These are phyloP conservation scores for Drosophila saltans DNA, from an alignment of 1,140 invertebrate genomes.

Conservation along the genomic window DNA sequence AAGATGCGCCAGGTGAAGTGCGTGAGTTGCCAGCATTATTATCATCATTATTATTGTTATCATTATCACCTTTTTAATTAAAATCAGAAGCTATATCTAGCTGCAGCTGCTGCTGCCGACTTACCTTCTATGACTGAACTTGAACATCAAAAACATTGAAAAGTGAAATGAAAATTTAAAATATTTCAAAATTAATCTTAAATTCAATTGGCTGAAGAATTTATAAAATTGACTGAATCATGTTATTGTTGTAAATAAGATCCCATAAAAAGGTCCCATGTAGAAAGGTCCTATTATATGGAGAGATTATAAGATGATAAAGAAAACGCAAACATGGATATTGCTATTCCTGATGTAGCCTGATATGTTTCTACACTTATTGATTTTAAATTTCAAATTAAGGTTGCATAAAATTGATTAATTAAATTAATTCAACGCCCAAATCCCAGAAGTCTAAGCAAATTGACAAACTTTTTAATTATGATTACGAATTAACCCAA, in stretches of 20 bases:
- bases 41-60: slow-evolving; percentile 18
- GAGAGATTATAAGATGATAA: too few species aligned
- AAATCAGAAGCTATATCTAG: slow-evolving; percentile 7
- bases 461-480: slow-evolving; percentile 6
- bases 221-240: too few species aligned
- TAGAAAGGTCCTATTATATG: too few species aligned
- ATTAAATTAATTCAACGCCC: background rate
- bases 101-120: slow-evolving; percentile 40
- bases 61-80: slow-evolving; percentile 20
- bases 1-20: slow-evolving; percentile 50
- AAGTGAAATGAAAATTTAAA: slow-evolving; percentile 1
- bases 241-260: too few species aligned
- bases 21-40: slow-evolving; percentile 47
- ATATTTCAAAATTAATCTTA: too few species aligned
- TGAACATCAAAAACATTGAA: slow-evolving; percentile 45
- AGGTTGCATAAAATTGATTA: background rate
- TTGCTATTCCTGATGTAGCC: too few species aligned
- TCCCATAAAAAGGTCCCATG: too few species aligned
- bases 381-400: too few species aligned
- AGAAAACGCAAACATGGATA: too few species aligned
- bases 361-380: too few species aligned
- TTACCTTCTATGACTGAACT: slow-evolving; percentile 54
- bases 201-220: too few species aligned
- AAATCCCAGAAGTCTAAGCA: background rate
- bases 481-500: background rate